These are phyloP conservation scores for Rhabdomys pumilio DNA, from an alignment of 2,797 vertebrate genomes.

Conservation along the genomic window DNA sequence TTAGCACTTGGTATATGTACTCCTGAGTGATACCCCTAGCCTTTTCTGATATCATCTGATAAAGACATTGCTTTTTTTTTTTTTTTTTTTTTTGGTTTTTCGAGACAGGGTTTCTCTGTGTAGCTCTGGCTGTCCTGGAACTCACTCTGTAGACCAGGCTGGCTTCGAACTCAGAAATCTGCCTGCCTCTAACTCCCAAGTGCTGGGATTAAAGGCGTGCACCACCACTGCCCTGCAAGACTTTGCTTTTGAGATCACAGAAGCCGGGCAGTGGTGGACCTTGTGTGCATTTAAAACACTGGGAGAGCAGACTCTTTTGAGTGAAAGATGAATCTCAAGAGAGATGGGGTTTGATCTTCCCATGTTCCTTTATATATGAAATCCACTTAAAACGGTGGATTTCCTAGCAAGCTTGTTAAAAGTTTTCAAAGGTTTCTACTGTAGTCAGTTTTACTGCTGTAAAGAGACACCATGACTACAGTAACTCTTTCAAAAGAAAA, in stretches of 20 bases:
- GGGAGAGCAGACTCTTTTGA: not conserved
- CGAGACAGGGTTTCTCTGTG: too few species aligned
- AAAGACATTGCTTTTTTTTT: not conserved
- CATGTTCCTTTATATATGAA: not conserved
- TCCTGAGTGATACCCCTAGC: not conserved
- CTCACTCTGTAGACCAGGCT: too few species aligned
- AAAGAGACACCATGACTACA: not conserved
- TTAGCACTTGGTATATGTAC: not conserved
- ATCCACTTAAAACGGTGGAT: not conserved
- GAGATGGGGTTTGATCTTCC: not conserved
- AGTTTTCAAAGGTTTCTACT: not conserved
- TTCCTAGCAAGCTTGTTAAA: not conserved
- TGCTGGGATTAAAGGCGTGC: too few species aligned
- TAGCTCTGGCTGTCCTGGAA: too few species aligned
- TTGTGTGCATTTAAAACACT: not conserved
- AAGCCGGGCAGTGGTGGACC: too few species aligned
- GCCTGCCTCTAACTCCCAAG: too few species aligned
- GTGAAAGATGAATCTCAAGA: not conserved
- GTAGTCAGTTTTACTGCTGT: not conserved
- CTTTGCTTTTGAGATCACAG: slow-evolving; percentile 1
- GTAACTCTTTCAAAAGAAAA: not conserved
- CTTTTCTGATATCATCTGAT: not conserved
- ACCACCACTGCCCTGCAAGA: too few species aligned
- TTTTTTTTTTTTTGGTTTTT: too few species aligned
- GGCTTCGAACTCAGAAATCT: too few species aligned